A percentile compares a stretch with the other conserved stretches of the same genome.
Conservation (phyloP, 2,113 vertebrate genomes). For the Xerus inauris region DNA sequence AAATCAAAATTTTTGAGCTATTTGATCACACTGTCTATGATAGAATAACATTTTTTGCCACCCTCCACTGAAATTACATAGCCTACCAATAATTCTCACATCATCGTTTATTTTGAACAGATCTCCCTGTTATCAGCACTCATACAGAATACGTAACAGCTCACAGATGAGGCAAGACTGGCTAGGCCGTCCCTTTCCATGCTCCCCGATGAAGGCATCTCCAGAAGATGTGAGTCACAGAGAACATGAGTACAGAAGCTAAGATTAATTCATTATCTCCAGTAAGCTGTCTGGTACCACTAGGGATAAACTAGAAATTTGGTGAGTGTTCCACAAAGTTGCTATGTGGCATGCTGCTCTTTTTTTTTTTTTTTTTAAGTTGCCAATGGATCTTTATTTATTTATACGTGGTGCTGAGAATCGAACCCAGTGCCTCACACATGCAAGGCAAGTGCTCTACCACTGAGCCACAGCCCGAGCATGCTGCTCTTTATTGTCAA, state of each 20-base stretch:
- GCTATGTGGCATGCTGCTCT: slow-evolving; percentile 12
- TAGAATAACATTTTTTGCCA: background rate
- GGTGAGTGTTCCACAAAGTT: background rate
- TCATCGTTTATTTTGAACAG: slow-evolving; percentile 13
- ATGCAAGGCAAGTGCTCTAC: too few species aligned
- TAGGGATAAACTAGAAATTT: slow-evolving; percentile 12
- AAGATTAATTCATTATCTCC: slow-evolving; percentile 43
- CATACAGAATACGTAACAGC: background rate
- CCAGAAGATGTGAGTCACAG: background rate
- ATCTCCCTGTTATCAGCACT: background rate
- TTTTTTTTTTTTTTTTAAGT: too few species aligned
- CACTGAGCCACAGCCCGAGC: too few species aligned
- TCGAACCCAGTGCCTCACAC: too few species aligned
- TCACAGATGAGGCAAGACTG: background rate
- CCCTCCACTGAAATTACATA: background rate
- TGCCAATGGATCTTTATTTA: too few species aligned
- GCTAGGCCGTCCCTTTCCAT: background rate
- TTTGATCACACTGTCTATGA: background rate
- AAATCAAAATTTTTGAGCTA: slow-evolving; percentile 27
- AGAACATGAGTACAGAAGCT: background rate
- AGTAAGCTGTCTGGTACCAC: background rate
- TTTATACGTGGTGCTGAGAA: too few species aligned
- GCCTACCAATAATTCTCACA: background rate
- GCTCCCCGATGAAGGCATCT: background rate
- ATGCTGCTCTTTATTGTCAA: too few species aligned